Evolutionary conservation across 2,888 invertebrate genomes (phyloP), one percentile per base, ranked within the genome.

Genomic region (Melikaiella ostensackeni): DNA sequence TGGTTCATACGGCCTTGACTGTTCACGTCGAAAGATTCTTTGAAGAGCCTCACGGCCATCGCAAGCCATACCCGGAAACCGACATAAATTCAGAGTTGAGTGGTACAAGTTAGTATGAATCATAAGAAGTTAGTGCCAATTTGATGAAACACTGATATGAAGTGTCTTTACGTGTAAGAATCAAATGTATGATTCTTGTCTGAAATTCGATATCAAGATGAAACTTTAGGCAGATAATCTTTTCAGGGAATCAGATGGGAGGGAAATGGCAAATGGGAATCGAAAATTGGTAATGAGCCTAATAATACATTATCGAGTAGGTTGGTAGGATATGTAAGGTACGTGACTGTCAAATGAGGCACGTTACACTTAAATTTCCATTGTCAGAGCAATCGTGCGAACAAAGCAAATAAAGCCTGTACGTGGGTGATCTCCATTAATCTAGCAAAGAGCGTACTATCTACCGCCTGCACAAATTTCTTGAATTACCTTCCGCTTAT

Each of bases 351-450:
- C 70, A 70, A 70, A 70, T 70, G 70, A 70, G 70, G 70, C 70
- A 70, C 70, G 70, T 70, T 70, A 70, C 70, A 70, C 70, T 70
- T 70, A 70, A 70, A 70, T 70, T 70, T 70, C 70, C 70, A 70
- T 70, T 70, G 70, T 70, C 70, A 70, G 70, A 50, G 70, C 50
- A 70, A 70, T 70, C 70, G 70, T 70, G 70, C 50, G 50, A 70
- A 70, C 50, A 70, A 70, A 70, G 70, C 70, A 70, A 70, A 70
- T 70, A 70, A 46, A 70, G 70, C 50, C 66, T 27, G 66, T 70
- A 70, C 70, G 70, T 70, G 70, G 70, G 70, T 70, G 70, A 70
- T 70, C 70, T 70, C 50, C 70, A 70, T 70, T 70, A 70, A 70
- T 70, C 50, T 70, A 50, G 70, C 70, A 19, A 50, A 70, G 70